Evolutionary conservation across 2,113 vertebrate species (phyloP).

Genomic region (Cinclus mexicanus): DNA sequence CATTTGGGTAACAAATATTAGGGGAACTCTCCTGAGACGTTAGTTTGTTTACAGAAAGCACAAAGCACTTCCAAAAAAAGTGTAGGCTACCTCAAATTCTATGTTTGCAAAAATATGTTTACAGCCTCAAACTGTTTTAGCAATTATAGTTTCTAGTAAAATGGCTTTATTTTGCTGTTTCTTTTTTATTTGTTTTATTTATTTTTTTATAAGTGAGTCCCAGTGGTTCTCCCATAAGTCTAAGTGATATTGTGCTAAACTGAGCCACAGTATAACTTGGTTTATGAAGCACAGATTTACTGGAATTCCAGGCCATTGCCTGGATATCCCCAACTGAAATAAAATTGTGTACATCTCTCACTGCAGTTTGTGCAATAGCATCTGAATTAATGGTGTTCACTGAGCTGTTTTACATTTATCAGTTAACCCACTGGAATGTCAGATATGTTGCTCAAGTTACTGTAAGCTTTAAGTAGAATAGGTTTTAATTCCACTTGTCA

Average conservation of each 20-base stretch:
- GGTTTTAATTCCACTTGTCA: neutral
- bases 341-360: neutral
- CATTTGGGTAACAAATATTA: neutral
- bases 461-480: neutral
- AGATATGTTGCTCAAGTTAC: neutral
- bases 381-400: neutral
- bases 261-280: neutral
- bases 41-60: neutral
- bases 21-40: neutral
- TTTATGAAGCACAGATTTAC: neutral
- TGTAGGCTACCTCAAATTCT: neutral
- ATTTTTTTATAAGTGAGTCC: neutral
- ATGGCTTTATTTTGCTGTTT: neutral
- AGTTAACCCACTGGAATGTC: neutral
- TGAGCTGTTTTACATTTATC: neutral
- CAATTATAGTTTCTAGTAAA: neutral
- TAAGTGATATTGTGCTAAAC: neutral
- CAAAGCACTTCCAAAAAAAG: neutral
- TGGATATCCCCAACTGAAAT: neutral
- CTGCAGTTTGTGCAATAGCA: neutral
- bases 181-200: neutral
- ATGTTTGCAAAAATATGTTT: neutral
- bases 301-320: neutral
- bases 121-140: neutral
- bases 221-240: fast-evolving